Evolutionary conservation across 2,797 vertebrate species (phyloP).

Genomic region (Malacoraja senta): DNA sequence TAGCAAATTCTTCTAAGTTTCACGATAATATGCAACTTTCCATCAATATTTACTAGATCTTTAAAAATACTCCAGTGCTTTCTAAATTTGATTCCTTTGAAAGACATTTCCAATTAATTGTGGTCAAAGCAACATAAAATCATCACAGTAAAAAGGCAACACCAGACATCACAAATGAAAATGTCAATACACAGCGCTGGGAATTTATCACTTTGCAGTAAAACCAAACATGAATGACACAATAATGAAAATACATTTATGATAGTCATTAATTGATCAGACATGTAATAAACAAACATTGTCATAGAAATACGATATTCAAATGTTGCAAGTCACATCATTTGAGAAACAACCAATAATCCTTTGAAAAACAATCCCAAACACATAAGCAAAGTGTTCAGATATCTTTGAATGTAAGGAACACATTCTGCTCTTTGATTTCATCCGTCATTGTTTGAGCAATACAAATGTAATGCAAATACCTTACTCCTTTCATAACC

Average conservation of each 20-base stretch:
- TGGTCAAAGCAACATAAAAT: not conserved
- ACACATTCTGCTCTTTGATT: too few species aligned
- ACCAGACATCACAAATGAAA: not conserved
- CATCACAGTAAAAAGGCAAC: not conserved
- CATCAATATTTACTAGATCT: not conserved
- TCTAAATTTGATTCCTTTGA: not conserved
- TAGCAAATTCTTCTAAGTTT: not conserved
- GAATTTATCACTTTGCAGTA: not conserved
- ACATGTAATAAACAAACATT: not conserved
- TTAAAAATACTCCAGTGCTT: not conserved
- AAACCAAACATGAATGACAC: not conserved
- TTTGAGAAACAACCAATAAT: not conserved
- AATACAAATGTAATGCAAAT: not conserved
- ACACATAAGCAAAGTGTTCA: not conserved
- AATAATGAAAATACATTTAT: not conserved
- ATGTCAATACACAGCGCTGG: not conserved
- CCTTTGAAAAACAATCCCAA: not conserved
- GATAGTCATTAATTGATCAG: not conserved
- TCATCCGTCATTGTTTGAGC: not conserved
- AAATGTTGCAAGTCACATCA: not conserved
- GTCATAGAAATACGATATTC: not conserved
- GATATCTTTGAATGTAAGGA: not conserved
- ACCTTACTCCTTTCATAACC: not conserved
- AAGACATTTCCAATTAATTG: not conserved
- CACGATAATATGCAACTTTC: not conserved